These are phyloP conservation scores for Phymorhynchus buccinoides DNA, from an alignment of 1,140 invertebrate genomes.

Conservation along the genomic window DNA sequence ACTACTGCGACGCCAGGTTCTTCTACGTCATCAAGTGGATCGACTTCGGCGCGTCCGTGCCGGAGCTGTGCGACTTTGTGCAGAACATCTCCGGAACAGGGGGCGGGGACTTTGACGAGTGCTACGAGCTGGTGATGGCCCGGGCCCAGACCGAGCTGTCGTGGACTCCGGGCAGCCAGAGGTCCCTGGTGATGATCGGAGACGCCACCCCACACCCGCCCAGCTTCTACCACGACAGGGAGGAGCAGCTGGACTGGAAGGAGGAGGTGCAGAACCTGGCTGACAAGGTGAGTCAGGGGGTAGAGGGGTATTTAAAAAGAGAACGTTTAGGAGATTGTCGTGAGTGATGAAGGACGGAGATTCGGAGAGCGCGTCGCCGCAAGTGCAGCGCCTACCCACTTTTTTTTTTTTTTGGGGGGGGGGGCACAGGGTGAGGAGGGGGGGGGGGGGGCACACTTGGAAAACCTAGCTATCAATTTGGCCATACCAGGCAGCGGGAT, in stretches of 20 bases:
- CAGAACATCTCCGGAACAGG: slow-evolving; percentile 48
- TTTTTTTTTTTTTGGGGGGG: no score
- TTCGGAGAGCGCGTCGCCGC: no score
- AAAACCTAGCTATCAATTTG: no score
- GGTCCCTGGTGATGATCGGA: slow-evolving; percentile 65
- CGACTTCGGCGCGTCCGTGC: slow-evolving; percentile 53
- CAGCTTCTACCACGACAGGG: slow-evolving; percentile 43
- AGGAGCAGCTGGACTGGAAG: slow-evolving; percentile 59
- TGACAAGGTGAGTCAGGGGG: slow-evolving; percentile 35
- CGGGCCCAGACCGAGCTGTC: slow-evolving; percentile 59
- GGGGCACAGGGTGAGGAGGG: background rate
- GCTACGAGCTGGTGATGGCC: slow-evolving; percentile 65
- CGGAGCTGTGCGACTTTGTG: slow-evolving; percentile 56
- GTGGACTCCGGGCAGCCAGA: slow-evolving; percentile 63
- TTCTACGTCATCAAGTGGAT: slow-evolving; percentile 60
- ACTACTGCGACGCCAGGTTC: slow-evolving; percentile 59
- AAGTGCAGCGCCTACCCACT: no score
- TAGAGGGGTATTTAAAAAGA: background rate
- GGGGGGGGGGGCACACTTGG: no score
- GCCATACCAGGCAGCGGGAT: no score
- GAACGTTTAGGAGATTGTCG: no score
- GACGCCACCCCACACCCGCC: slow-evolving; percentile 61
- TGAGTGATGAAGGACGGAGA: background rate
- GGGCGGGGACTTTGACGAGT: slow-evolving; percentile 58
- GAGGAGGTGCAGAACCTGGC: slow-evolving; percentile 49